Base-by-base conservation (phyloP, 2,113 vertebrate species). In the Pavo muticus region DNA sequence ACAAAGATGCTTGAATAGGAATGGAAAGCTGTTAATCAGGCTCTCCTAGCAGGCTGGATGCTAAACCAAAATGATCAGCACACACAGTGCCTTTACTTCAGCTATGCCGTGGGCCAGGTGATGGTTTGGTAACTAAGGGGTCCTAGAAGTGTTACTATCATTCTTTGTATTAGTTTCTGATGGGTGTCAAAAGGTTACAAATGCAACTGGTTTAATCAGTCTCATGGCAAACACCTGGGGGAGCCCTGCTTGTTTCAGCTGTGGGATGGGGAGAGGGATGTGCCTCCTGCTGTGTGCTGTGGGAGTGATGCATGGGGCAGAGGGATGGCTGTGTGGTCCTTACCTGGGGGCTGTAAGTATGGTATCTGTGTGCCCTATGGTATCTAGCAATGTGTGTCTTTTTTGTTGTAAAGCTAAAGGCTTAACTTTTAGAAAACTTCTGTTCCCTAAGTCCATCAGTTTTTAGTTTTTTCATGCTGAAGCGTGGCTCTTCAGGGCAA, bases 1-100 rank as follows among this genome's bases (percentile, higher is more conserved):
- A 94, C 60, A 92, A 92, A 90, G 79, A 52, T 90, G 35, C 52
- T 78, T 91, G 84, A 96, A 94, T 74, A 25, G 85, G 57, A 72
- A 71, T 44, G 82, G 83, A 69, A 91, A 91, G 57, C 75, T 83
- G 64, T 74, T 94, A 35, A 72, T 79, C 94, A 85, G 87, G 20
- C 75, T 24, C 78, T 92, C 21, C 63, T 79, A 44, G 73, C 47
- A 52, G 1, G 1, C 19, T 63, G 35, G 67, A 69, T 69, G 48
- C n/a, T 69, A 20, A 94, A 93, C 39, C 61, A 72, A 92, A 87
- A n/a, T 1, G 11, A 60, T 56, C 68, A 44, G 64, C 69, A 87
- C 54, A 3, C 7, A 16, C 21, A 29, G 56, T 47, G 37, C 42
- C 75, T 83, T 94, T 27, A 1, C 17, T 67, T 60, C 47, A 82